Base-by-base conservation (phyloP, 2,113 vertebrate species). In the Gavia stellata region DNA sequence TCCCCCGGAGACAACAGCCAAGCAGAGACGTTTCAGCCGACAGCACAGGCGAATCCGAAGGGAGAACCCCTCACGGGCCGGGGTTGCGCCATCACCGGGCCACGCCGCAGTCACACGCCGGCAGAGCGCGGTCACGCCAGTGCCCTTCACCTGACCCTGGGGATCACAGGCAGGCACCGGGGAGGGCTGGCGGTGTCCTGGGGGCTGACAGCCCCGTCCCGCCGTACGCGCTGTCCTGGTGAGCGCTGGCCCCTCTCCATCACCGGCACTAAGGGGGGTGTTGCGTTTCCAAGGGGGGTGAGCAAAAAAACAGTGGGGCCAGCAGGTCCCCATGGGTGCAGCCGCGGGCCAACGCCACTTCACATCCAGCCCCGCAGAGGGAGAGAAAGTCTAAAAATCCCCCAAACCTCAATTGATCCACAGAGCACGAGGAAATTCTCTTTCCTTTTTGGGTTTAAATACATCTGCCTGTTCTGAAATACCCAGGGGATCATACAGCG, bases 221-320 rank as follows among this genome's bases (percentile, higher is more conserved):
- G 0, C 49, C 7, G 1, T 13, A 21, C 24, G 2, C 5, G 18
- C 61, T 5, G 1, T 21, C 42, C n/a, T 1, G 4, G 36, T 1
- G 1, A 75, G n/a, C 6, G 3, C 55, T 5, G 2, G 26, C 25
- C 55, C 25, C 20, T 2, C 1, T 3, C 23, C 3, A 0, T 25
- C 62, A 23, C 49, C 6, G 1, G 33, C 14, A 2, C 5, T 5
- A 10, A 21, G 23, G 50, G 20, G 4, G 0, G 29, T 16, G 70
- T 7, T 34, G 29, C 40, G 1, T 45, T 88, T 78, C 31, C 55
- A 33, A 42, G 12, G 1, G 1, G 65, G 38, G 17, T 21, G 21
- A 68, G 29, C 4, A 4, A 0, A 79, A 79, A 42, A 40, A 6
- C 1, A 0, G 11, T 1, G 5, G 40, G 20, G 24, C 17, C 55